A percentile compares a stretch with the other conserved stretches of the same genome.
phyloP scores from a whole-genome alignment of 2,888 invertebrate species.

The Drosophila mettleri region DNA sequence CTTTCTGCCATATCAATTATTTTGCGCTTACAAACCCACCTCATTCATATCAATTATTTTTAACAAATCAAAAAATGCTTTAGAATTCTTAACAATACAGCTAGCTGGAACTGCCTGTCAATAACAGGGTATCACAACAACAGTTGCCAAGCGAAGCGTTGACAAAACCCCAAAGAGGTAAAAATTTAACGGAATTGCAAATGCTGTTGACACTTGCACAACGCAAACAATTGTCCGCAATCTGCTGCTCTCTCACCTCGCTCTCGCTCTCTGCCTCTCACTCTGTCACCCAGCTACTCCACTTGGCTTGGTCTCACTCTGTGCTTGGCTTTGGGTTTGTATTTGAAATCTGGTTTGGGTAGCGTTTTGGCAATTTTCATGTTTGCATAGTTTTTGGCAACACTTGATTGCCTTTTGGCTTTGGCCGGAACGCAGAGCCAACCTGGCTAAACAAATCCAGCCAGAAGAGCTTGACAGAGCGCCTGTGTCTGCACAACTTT shows the following conservation, averaged over 20 bases:
- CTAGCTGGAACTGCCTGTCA: background rate
- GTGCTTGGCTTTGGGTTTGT: conserved; percentile 23
- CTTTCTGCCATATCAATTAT: too few relatives aligned
- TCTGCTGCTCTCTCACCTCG: conserved; percentile 46
- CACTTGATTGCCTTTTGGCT: conserved; percentile 77
- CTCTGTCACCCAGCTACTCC: background rate
- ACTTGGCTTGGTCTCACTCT: conserved; percentile 5
- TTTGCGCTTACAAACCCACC: background rate
- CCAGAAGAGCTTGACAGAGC: conserved; percentile 1
- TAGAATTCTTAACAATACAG: background rate
- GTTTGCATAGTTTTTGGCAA: conserved; percentile 74
- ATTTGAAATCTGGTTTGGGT: conserved; percentile 44
- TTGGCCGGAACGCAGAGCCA: conserved; percentile 30
- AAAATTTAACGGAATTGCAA: conserved; percentile 77
- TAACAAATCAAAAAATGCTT: background rate
- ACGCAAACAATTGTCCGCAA: conserved; percentile 71
- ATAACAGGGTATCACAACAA: conserved; percentile 32
- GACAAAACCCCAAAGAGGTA: conserved; percentile 67
- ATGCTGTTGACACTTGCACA: conserved; percentile 79
- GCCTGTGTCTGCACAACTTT: conserved; percentile 1
- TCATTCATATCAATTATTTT: too few relatives aligned
- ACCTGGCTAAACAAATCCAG: conserved; percentile 21
- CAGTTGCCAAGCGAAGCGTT: conserved; percentile 30
- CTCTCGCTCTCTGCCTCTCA: background rate
- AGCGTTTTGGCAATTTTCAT: conserved; percentile 61